Conservation (phyloP, 2,113 vertebrate species). For the Sterna hirundo region DNA sequence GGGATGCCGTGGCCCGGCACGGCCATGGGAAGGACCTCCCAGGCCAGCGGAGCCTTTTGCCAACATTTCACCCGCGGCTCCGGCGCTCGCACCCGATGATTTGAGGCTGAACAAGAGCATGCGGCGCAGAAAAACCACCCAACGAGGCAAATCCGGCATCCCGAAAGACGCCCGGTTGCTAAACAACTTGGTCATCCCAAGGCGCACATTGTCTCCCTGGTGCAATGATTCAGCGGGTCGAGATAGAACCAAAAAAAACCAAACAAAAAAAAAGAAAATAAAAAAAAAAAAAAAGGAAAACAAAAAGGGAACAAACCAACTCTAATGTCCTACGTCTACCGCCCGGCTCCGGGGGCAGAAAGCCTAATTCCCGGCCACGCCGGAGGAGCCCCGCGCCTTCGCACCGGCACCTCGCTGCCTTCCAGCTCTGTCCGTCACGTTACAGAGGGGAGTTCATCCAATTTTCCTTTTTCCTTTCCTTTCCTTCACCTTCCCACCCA, state of each 20-base stretch:
- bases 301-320: background rate
- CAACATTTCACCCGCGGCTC: background rate
- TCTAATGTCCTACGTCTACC: background rate
- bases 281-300: no score
- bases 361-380: background rate
- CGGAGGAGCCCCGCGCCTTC: background rate
- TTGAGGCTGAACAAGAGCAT: background rate
- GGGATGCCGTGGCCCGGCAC: background rate
- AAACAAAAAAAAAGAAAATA: no score
- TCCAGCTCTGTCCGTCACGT: background rate
- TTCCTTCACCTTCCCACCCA: background rate
- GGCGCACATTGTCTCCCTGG: fast-evolving
- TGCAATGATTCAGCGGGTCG: fast-evolving
- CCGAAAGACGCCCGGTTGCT: background rate
- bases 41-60: background rate
- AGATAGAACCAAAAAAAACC: background rate
- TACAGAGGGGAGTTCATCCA: background rate
- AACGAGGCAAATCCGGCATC: background rate
- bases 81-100: fast-evolving
- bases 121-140: background rate
- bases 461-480: background rate
- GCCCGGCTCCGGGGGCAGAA: background rate
- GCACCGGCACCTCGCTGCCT: background rate
- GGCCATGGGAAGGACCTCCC: fast-evolving
- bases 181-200: background rate